Evolutionary conservation across 2,797 vertebrate genomes (phyloP).

Genomic region (Varecia variegata): DNA sequence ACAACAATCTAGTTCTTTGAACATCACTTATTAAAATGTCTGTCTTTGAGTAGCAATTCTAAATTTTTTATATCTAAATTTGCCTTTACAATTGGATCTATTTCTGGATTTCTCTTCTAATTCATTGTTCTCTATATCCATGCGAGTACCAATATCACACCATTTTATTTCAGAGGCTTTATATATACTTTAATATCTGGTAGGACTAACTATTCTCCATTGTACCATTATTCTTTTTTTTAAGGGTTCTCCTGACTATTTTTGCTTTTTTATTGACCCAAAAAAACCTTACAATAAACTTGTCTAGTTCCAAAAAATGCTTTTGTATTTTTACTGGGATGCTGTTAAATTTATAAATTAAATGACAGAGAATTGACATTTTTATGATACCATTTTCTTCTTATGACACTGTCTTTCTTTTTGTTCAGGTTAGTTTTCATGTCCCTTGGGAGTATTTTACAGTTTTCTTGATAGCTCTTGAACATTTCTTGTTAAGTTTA

Average conservation of each 20-base stretch:
- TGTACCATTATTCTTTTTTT: neutral
- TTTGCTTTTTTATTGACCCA: neutral
- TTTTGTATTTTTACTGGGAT: neutral
- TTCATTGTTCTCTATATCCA: neutral
- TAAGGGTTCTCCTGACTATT: neutral
- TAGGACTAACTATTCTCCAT: neutral
- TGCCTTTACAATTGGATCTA: neutral
- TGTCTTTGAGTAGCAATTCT: neutral
- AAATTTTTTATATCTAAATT: neutral
- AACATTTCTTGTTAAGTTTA: neutral
- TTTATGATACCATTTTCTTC: neutral
- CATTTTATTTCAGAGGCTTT: neutral
- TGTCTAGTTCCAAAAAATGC: neutral
- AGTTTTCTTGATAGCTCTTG: neutral
- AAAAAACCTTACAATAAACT: neutral
- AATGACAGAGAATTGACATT: neutral
- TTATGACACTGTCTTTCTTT: neutral
- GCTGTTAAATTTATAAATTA: neutral
- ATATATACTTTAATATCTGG: neutral
- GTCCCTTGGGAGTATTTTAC: neutral
- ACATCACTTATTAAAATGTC: neutral
- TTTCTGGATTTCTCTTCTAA: neutral
- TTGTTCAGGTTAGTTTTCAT: neutral
- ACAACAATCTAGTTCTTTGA: neutral
- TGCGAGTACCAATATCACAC: neutral